Base-by-base conservation (phyloP, 1,140 invertebrate genomes). In the Neotoxoptera formosana region DNA sequence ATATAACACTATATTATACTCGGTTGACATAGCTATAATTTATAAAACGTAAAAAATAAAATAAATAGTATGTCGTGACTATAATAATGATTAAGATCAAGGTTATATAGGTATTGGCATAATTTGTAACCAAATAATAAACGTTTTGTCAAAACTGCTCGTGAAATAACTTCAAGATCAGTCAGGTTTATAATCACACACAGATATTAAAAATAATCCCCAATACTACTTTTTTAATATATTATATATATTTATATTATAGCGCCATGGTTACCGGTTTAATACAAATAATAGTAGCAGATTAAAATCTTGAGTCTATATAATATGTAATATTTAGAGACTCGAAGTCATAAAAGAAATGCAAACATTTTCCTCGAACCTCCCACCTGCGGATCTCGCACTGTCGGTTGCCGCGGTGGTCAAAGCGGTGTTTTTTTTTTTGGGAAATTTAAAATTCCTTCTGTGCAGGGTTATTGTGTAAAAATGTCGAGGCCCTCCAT, bases 21-120 rank as follows among this genome's bases (percentile, higher is more conserved):
- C 21, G 23, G 83, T 86, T 86, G 41, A 45, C 41, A 48, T 47
- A n/a, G 45, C 45, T 48, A 48, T 87, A 87, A 34, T 48, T 87
- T 48, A 48, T n/a, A 87, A 48, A 47, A 45, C 8, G 41, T 86
- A 48, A 48, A 48, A 87, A 48, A 48, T 45, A 87, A 87, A 87
- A 48, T 48, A 87, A 48, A 89, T 34, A 20, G 47, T 48, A 9
- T 76, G n/a, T 76, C 60, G 60, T 76, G 60, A 76, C 60, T 76
- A 76, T 76, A 76, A 76, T 76, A 76, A 76, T 17, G 60, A 76
- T 76, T 76, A 76, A 76, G 60, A 76, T 76, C 60, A 76, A 76
- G 60, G 60, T n/a, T 76, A 76, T 76, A 76, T 76, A 76, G 60
- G 60, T 76, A 76, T 76, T 76, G 60, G 60, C 60, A 76, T n/a